Percentiles rank a stretch among this genome's conserved stretches.
These are phyloP conservation scores for Metopia argyrocephala DNA, from an alignment of 2,888 invertebrate species.

Conservation along the genomic window DNA sequence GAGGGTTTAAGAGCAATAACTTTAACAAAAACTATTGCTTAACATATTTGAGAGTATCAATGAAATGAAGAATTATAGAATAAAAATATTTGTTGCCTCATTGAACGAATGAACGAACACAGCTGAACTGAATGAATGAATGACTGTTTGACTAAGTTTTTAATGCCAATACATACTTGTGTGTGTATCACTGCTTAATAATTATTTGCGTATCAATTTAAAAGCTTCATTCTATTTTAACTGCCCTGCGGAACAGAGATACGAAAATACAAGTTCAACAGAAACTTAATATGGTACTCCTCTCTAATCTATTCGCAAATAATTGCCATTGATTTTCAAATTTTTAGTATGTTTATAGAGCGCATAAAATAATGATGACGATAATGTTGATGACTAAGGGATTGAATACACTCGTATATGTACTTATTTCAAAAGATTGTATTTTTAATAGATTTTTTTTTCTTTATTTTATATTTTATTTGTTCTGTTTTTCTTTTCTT, in stretches of 20 bases:
- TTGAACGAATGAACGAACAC: slow-evolving; percentile 5
- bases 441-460: slow-evolving; percentile 56
- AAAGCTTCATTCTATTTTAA: too few species aligned
- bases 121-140: slow-evolving; percentile 40
- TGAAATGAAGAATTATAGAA: not conserved
- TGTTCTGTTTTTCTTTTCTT: not conserved
- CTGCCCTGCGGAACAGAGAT: slow-evolving; percentile 15
- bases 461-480: slow-evolving; percentile 9
- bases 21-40: not conserved
- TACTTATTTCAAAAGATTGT: too few species aligned
- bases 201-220: slow-evolving; percentile 64
- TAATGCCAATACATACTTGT: too few species aligned
- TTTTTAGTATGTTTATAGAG: slow-evolving; percentile 59
- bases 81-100: slow-evolving; percentile 11
- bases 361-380: slow-evolving; percentile 35
- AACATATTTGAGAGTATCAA: too few species aligned
- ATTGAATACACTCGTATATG: slow-evolving; percentile 22
- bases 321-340: slow-evolving; percentile 60
- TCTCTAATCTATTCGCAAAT: not conserved
- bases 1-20: slow-evolving; percentile 9
- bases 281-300: too few species aligned
- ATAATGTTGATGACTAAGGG: slow-evolving; percentile 56
- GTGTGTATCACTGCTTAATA: slow-evolving; percentile 54
- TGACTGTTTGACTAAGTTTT: slow-evolving; percentile 4
- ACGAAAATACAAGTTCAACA: not conserved